A percentile compares a stretch with the other conserved stretches of the same genome.
phyloP scores from a whole-genome alignment of 2,113 vertebrate genomes.

The Paedocypris sp. region DNA sequence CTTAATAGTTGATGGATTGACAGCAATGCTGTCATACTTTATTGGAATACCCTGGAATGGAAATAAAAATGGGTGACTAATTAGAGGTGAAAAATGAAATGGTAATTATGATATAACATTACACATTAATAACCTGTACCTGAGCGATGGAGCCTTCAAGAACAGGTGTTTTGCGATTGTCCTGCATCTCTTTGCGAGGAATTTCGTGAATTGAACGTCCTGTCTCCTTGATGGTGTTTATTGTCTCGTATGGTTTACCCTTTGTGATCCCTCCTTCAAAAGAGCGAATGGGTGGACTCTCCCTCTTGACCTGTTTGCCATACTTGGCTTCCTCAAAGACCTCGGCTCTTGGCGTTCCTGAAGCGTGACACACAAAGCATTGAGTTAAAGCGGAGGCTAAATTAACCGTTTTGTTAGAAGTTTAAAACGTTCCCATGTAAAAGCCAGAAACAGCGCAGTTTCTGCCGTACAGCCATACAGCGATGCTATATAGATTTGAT shows the following conservation, averaged over 20 bases:
- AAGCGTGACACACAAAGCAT: too few relatives aligned
- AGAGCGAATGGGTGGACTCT: constrained; percentile 83
- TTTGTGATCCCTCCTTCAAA: constrained; percentile 92
- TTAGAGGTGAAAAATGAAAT: neutral
- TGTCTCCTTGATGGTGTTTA: constrained; percentile 95
- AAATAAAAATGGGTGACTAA: neutral
- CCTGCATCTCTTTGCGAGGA: constrained; percentile 77
- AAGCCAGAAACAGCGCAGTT: too few relatives aligned
- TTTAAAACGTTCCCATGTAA: too few relatives aligned
- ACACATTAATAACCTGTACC: constrained; percentile 50
- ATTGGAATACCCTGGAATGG: constrained; percentile 74
- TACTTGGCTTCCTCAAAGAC: constrained; percentile 90
- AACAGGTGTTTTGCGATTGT: constrained; percentile 83
- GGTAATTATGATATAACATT: neutral
- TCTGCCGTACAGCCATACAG: too few relatives aligned
- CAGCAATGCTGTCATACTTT: constrained; percentile 71
- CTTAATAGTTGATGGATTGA: constrained; percentile 81
- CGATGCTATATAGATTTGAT: too few relatives aligned
- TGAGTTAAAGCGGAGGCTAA: too few relatives aligned
- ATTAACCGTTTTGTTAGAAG: too few relatives aligned
- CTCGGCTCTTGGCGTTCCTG: constrained; percentile 90
- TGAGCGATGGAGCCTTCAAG: constrained; percentile 88
- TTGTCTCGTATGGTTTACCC: constrained; percentile 88
- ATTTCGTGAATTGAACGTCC: constrained; percentile 97
- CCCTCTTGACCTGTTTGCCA: constrained; percentile 88